Conservation (phyloP, 35 echinoderm and acorn worm genomes). For the Lytechinus pictus region DNA sequence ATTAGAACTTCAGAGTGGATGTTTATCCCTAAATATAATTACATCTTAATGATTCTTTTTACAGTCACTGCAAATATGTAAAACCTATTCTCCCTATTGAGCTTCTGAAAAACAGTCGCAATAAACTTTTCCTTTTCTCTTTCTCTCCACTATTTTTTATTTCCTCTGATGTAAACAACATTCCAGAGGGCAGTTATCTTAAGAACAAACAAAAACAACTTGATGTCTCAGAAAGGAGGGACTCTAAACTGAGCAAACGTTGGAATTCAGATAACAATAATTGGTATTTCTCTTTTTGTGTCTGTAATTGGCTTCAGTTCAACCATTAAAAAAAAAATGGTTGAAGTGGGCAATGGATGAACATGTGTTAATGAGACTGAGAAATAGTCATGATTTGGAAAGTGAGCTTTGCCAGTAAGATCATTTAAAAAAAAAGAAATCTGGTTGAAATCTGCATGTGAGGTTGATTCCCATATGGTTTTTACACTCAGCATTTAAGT, state of each 20-base stretch:
- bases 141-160: neutral
- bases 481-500: neutral
- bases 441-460: neutral
- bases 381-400: neutral
- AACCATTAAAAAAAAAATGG: neutral
- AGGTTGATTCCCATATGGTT: neutral
- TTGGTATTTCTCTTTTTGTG: neutral
- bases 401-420: neutral
- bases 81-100: neutral
- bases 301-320: neutral
- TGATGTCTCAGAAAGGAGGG: neutral
- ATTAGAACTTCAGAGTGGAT: too few species aligned
- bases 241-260: neutral
- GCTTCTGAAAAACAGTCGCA: neutral
- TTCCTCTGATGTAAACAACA: neutral
- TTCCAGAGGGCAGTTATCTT: conserved; percentile 2
- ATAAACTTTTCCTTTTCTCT: neutral
- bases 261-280: neutral
- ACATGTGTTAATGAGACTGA: neutral
- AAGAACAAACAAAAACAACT: neutral
- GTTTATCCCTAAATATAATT: too few species aligned
- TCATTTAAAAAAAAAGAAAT: neutral
- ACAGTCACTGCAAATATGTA: neutral
- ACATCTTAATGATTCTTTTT: too few species aligned
- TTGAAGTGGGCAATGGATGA: neutral